These are phyloP conservation scores for Drosophila fulvimacula DNA, from an alignment of 2,888 invertebrate genomes.

Conservation along the genomic window DNA sequence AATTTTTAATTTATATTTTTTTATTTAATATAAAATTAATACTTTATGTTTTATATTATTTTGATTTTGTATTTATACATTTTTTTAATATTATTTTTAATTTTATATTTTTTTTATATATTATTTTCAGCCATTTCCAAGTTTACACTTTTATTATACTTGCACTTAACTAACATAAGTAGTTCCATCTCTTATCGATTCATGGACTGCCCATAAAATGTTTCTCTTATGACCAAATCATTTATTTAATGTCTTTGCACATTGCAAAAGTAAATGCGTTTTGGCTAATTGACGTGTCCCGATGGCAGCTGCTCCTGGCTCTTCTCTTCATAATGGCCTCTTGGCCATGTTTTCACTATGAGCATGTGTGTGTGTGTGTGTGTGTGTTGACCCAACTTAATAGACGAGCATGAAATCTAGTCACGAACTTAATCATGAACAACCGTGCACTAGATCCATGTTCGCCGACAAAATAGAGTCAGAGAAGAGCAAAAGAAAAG, in stretches of 20 bases:
- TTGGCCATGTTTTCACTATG: conserved; percentile 38
- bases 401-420: conserved; percentile 86
- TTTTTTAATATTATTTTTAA: background rate
- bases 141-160: too few species aligned
- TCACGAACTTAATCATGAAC: conserved; percentile 85
- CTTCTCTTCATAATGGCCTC: conserved; percentile 35
- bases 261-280: conserved; percentile 42
- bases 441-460: conserved; percentile 86
- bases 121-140: background rate
- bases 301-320: conserved; percentile 25
- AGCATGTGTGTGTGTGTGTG: conserved; percentile 18
- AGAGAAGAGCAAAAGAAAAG: conserved; percentile 68
- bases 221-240: conserved; percentile 20
- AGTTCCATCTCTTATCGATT: background rate
- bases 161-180: background rate
- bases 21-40: too few species aligned
- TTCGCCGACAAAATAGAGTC: conserved; percentile 86
- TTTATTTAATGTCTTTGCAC: conserved; percentile 27
- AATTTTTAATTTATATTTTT: too few species aligned
- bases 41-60: too few species aligned
- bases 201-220: conserved; percentile 25
- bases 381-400: conserved; percentile 85
- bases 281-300: conserved; percentile 57
- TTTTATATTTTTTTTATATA: background rate
- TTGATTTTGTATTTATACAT: background rate